phyloP scores from a whole-genome alignment of 2,797 vertebrate genomes.

The Channallabes apus region DNA sequence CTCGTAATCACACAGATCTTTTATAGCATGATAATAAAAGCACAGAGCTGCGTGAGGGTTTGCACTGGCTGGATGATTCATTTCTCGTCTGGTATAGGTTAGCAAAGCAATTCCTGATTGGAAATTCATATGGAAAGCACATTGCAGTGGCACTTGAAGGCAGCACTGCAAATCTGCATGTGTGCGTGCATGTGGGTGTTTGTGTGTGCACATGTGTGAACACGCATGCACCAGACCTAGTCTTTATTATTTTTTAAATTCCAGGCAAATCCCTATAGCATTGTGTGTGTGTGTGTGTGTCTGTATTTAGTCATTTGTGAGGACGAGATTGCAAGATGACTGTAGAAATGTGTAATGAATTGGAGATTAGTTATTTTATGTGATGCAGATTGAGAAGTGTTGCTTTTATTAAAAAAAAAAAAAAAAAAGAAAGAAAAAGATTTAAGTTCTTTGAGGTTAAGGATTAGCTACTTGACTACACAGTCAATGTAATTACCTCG shows the following conservation, averaged over 20 bases:
- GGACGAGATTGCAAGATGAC: background rate
- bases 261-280: background rate
- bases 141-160: slow-evolving; percentile 32
- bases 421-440: too few relatives aligned
- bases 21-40: background rate
- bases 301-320: background rate
- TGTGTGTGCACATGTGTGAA: background rate
- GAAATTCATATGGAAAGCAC: slow-evolving; percentile 48
- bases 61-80: background rate
- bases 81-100: background rate
- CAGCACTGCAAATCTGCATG: background rate
- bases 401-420: too few relatives aligned
- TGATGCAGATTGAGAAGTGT: background rate
- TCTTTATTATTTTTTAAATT: slow-evolving; percentile 24
- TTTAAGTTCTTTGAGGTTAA: background rate
- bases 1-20: background rate
- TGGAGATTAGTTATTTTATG: background rate
- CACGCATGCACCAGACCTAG: slow-evolving; percentile 11
- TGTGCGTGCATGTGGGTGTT: background rate
- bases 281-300: slow-evolving; percentile 12
- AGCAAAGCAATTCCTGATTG: slow-evolving; percentile 22
- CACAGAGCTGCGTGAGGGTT: background rate
- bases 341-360: background rate
- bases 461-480: background rate
- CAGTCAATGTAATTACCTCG: background rate